Evolutionary conservation across 1,140 invertebrate genomes (phyloP), one percentile per base, ranked within the genome.

Genomic region (Zaprionus africanus): DNA sequence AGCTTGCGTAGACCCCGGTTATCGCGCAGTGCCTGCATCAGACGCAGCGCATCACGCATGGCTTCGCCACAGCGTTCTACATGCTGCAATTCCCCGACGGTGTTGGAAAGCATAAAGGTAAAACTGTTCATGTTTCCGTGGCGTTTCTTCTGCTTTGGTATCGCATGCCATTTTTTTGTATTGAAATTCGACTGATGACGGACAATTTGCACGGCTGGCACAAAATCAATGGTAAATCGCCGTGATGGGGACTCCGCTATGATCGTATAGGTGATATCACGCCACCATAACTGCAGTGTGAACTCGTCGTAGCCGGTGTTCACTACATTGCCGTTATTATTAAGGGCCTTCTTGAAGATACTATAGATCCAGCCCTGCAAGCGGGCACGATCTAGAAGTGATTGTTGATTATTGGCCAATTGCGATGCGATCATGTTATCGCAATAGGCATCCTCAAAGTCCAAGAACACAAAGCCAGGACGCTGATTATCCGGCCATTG

Each of bases 181-280:
- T n/a, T 26, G 1, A 1, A 28, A 11, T 46, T 59, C 1, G 58
- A 34, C n/a, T 24, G 17, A 13, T 19, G 5, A 4, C 51, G 49
- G 1, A 19, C 5, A 22, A 90, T 68, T 28, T 69, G 73, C 2
- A 91, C 72, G 7, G 70, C 81, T 13, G 88, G 87, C 34, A 84
- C 74, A 62, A 91, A 82, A 51, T 91, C 76, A 17, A 90, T 82
- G 26, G 19, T 54, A 28, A 87, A 77, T 4, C 15, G 4, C 12
- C 57, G 62, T 0, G 12, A 2, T 0, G 0, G 5, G 1, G 71
- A 79, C 24, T 54, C 11, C 0, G 83, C 79, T 17, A 36, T 59
- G 4, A 91, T 82, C 9, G 76, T 84, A 34, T 78, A 76, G 0
- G 73, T 53, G 19, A 63, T 69, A 1, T 46, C 26, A 11, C 58